Conservation (phyloP, 2,113 vertebrate genomes). For the Piaya cayana region DNA sequence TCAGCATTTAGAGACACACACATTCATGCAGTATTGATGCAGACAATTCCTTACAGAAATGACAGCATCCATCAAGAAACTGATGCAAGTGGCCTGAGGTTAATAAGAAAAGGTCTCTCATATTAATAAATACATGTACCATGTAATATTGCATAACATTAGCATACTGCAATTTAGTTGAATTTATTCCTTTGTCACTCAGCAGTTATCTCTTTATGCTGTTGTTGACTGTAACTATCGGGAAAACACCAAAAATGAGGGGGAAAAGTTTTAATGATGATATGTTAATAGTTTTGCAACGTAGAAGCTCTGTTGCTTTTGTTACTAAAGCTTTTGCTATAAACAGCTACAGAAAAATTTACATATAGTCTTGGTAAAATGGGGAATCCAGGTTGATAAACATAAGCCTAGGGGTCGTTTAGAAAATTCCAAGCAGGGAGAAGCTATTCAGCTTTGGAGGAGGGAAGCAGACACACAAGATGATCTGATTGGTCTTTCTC, state of each 20-base stretch:
- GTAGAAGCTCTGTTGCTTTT: neutral
- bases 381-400: neutral
- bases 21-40: constrained; percentile 49
- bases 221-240: constrained; percentile 15
- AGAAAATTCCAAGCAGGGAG: neutral
- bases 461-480: neutral
- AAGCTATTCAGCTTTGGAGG: neutral
- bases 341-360: neutral
- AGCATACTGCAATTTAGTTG: neutral
- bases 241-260: neutral
- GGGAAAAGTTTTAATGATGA: neutral
- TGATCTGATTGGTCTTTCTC: neutral
- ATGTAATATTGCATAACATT: neutral
- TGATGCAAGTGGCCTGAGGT: constrained; percentile 54
- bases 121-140: constrained; percentile 37
- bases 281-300: neutral
- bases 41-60: constrained; percentile 52
- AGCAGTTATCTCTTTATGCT: constrained; percentile 26
- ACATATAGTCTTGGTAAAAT: neutral
- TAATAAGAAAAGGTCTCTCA: constrained; percentile 34
- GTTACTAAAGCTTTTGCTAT: neutral
- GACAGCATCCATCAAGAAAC: constrained; percentile 56
- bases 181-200: constrained; percentile 19
- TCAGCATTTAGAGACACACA: constrained; percentile 54
- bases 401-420: neutral